phyloP scores from a whole-genome alignment of 2,888 invertebrate genomes.

The Spilosoma lubricipeda region DNA sequence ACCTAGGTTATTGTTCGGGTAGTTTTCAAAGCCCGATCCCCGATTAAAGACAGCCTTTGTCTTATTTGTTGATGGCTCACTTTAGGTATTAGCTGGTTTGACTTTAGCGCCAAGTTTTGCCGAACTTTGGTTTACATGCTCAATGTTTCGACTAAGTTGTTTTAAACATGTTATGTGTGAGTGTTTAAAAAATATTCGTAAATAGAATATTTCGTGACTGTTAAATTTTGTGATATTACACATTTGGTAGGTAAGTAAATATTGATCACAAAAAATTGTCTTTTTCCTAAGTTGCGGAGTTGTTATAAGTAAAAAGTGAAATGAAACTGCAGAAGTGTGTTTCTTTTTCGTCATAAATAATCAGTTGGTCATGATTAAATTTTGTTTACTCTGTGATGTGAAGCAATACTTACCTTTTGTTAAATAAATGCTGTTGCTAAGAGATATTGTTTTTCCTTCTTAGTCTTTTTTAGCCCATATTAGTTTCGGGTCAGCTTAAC shows the following conservation, averaged over 20 bases:
- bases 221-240: neutral
- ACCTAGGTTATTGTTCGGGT: slow-evolving; percentile 29
- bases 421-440: neutral
- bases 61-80: slow-evolving; percentile 55
- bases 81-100: slow-evolving; percentile 44
- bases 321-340: too few relatives aligned
- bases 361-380: too few relatives aligned
- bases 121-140: slow-evolving; percentile 31
- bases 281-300: too few relatives aligned
- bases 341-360: too few relatives aligned
- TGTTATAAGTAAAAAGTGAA: too few relatives aligned
- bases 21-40: slow-evolving; percentile 39
- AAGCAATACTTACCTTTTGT: too few relatives aligned
- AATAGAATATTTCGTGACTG: neutral
- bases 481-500: too few relatives aligned
- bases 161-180: neutral
- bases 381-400: too few relatives aligned
- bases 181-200: neutral
- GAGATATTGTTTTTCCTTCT: neutral
- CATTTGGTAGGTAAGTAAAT: neutral
- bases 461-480: too few relatives aligned
- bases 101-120: slow-evolving; percentile 27
- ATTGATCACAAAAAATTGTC: too few relatives aligned
- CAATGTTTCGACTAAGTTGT: slow-evolving; percentile 23
- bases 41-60: slow-evolving; percentile 59